Base-by-base conservation (phyloP, 2,113 vertebrate genomes). In the Lepus europaeus region DNA sequence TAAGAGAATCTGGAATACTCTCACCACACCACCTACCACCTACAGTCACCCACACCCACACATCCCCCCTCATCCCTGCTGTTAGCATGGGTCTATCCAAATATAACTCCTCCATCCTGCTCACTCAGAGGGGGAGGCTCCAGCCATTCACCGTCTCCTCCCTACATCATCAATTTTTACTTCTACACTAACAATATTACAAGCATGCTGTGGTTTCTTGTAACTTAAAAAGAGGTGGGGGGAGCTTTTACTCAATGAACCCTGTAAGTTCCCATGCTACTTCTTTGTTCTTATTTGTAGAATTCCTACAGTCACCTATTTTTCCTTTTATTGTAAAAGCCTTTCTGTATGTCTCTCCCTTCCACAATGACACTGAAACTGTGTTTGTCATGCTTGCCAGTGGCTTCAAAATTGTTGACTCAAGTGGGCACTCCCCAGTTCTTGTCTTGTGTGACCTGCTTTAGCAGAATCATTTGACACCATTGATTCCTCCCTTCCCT, bases 61-160 rank as follows among this genome's bases (percentile, higher is more conserved):
- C 63, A 6, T 3, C n/a, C 56, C 31, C 53, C 90, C 59, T 79
- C 51, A 20, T 63, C 53, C 61, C 79, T 64, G 70, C 56, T 27
- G 39, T 63, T 66, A 14, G 14, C 70, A 8, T 36, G 36, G 29
- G 59, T 85, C 72, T 12, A 6, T 86, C 31, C 64, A 66, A 90
- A 82, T 83, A 78, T 36, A 92, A n/a, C 63, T 31, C n/a, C 80
- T 93, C 69, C 69, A 2, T 82, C 64, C 23, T 89, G 63, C 81
- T 78, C 74, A 78, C 87, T 83, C 74, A 68, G 45, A 49, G 39
- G 49, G 39, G 33, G 81, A 68, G 45, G 51, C 59, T 82, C 19
- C 17, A 92, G 66, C 76, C 81, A 9, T 61, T 45, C 6, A 19
- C 20, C 10, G 8, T 89, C 22, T 82, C 11, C 74, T 76, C 64